Percentiles rank a stretch among this genome's conserved stretches.
Evolutionary conservation across 1,140 invertebrate species (phyloP).

Genomic region (Olivierus martensii): DNA sequence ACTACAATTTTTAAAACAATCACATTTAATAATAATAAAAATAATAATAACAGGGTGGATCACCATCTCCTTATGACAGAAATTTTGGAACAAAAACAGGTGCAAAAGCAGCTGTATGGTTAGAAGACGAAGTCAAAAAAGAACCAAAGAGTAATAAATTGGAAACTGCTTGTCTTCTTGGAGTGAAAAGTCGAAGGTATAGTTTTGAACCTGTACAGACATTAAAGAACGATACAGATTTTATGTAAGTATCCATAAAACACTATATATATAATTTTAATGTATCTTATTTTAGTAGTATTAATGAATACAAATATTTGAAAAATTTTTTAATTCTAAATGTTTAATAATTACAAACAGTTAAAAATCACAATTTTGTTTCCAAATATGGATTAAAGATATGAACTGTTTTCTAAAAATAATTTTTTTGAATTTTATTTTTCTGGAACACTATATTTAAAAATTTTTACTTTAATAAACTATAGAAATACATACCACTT

Average conservation of each 20-base stretch:
- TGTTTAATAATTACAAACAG: too few species aligned
- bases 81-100: slow-evolving; percentile 98
- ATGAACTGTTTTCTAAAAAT: too few species aligned
- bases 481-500: too few species aligned
- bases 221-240: slow-evolving; percentile 75
- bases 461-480: too few species aligned
- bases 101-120: slow-evolving; percentile 78
- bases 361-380: too few species aligned
- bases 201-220: slow-evolving; percentile 76
- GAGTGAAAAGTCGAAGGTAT: slow-evolving; percentile 73
- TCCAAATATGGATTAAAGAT: too few species aligned
- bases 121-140: slow-evolving; percentile 37
- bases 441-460: too few species aligned
- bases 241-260: slow-evolving; percentile 50
- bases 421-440: too few species aligned
- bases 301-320: too few species aligned
- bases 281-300: too few species aligned
- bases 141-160: slow-evolving; percentile 24
- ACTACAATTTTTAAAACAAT: neutral
- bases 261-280: neutral
- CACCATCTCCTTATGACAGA: slow-evolving; percentile 91
- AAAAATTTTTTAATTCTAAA: too few species aligned
- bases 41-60: slow-evolving; percentile 77
- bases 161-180: slow-evolving; percentile 62
- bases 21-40: too few species aligned